Conservation (phyloP, 1,140 invertebrate genomes). For the Anastrepha obliqua region DNA sequence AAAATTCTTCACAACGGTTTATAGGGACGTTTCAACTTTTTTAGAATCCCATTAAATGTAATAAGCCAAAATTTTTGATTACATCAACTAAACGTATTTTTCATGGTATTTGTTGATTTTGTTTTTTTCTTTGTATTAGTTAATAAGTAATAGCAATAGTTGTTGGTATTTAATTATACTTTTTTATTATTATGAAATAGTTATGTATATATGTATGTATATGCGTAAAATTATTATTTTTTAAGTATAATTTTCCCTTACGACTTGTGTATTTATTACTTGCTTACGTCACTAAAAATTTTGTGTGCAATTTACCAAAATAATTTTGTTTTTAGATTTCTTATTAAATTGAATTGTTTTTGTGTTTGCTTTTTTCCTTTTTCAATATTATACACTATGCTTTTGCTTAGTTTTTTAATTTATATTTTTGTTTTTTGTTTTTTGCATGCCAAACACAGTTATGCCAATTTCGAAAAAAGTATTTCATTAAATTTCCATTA, state of each 20-base stretch:
- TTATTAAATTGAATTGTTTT: conserved; percentile 9
- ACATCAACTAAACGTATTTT: conserved; percentile 22
- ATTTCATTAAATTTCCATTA: conserved; percentile 13
- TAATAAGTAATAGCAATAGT: conserved; percentile 37
- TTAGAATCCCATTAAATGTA: not conserved
- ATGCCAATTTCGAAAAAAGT: conserved; percentile 37
- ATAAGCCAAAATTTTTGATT: conserved; percentile 21
- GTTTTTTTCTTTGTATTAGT: not conserved
- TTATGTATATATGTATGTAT: conserved; percentile 15
- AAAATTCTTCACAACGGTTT: conserved; percentile 27
- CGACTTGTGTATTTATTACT: conserved; percentile 14
- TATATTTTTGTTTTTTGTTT: conserved; percentile 16
- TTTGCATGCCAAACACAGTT: not conserved
- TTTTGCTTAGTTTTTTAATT: not conserved
- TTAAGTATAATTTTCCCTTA: conserved; percentile 34
- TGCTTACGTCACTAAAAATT: conserved; percentile 35
- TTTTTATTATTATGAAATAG: conserved; percentile 16
- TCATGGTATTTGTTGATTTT: not conserved
- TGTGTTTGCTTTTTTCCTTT: not conserved
- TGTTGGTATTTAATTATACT: conserved; percentile 26
- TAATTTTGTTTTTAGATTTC: conserved; percentile 29
- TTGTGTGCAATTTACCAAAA: conserved; percentile 18
- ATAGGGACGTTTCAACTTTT: conserved; percentile 8
- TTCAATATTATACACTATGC: conserved; percentile 25
- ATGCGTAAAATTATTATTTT: conserved; percentile 33